phyloP scores from a whole-genome alignment of 2,888 invertebrate species.

The Torymus tubicola region DNA sequence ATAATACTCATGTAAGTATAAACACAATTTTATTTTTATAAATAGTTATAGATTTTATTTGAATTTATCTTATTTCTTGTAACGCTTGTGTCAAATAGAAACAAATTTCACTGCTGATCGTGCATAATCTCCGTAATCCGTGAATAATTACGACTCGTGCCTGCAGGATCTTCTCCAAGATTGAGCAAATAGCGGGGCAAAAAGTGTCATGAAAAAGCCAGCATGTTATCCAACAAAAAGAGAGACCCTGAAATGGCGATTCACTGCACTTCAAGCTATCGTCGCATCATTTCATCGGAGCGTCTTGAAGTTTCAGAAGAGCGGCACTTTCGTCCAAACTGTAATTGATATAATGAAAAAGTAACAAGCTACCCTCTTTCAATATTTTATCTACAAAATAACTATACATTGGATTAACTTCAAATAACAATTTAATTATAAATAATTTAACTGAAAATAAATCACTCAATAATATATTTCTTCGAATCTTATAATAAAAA shows the following conservation, averaged over 20 bases:
- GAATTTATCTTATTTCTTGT: background rate
- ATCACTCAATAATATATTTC: too few species aligned
- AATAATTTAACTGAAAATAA: too few species aligned
- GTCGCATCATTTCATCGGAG: conserved; percentile 7
- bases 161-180: conserved; percentile 51
- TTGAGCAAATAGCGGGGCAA: conserved; percentile 56
- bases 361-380: background rate
- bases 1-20: too few species aligned
- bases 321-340: background rate
- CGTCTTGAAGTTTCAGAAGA: background rate
- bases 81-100: background rate
- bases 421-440: too few species aligned
- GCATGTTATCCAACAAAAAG: conserved; percentile 48
- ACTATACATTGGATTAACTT: too few species aligned
- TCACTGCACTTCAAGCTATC: conserved; percentile 61
- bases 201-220: conserved; percentile 58
- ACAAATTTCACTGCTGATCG: conserved; percentile 38
- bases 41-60: too few species aligned
- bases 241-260: conserved; percentile 67
- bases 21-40: too few species aligned
- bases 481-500: too few species aligned
- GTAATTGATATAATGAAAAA: conserved; percentile 1
- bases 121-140: conserved; percentile 54
- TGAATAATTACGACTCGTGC: conserved; percentile 67
- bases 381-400: conserved; percentile 1